Evolutionary conservation across 1,140 invertebrate species (phyloP).

Genomic region (Neodiprion lecontei): DNA sequence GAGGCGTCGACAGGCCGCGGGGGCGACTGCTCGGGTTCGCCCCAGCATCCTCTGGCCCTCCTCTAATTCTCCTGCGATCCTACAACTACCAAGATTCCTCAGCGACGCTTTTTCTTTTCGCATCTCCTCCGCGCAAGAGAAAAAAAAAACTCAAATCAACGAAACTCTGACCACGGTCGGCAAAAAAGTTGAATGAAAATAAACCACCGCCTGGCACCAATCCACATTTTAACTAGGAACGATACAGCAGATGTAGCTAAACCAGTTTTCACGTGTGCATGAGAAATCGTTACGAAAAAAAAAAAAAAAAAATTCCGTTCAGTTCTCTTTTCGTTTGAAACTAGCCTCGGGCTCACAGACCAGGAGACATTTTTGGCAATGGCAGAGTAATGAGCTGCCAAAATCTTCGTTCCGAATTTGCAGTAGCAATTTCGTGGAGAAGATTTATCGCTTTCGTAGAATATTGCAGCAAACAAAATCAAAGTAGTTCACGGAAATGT

Average conservation of each 20-base stretch:
- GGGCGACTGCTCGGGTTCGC: conserved; percentile 9
- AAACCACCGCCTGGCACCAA: neutral
- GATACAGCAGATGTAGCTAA: neutral
- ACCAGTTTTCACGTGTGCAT: neutral
- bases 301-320: neutral
- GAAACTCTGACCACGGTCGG: neutral
- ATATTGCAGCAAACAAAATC: no score
- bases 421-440: neutral
- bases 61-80: conserved; percentile 8
- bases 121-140: neutral
- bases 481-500: no score
- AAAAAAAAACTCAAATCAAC: neutral
- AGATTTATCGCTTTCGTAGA: neutral
- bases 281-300: neutral
- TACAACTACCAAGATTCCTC: neutral
- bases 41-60: neutral
- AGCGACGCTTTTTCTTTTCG: neutral
- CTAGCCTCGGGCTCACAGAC: neutral
- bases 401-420: neutral
- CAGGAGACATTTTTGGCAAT: neutral
- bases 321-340: neutral
- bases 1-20: conserved; percentile 16
- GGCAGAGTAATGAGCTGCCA: neutral
- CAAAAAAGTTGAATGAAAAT: neutral
- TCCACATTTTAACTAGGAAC: neutral